Percentiles rank a stretch among this genome's conserved stretches.
Evolutionary conservation across 2,797 vertebrate genomes (phyloP).

Genomic region (Staurois parvus): DNA sequence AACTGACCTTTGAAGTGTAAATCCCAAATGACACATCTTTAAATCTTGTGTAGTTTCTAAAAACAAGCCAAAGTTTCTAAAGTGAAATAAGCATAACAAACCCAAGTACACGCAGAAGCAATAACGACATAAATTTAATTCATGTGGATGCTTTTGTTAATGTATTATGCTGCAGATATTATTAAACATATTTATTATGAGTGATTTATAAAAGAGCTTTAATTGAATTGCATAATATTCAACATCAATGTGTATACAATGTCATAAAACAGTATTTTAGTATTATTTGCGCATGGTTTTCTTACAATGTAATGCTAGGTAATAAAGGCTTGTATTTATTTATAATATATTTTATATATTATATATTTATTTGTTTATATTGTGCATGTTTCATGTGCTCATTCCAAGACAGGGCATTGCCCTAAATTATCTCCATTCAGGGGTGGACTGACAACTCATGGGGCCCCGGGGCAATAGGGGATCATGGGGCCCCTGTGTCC

Average conservation of each 20-base stretch:
- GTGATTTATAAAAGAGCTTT: background rate
- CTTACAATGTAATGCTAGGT: too few species aligned
- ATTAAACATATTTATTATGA: background rate
- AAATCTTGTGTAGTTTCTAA: constrained; percentile 12
- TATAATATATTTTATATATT: too few species aligned
- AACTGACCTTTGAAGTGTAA: constrained; percentile 56
- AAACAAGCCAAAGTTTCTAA: constrained; percentile 28
- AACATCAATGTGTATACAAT: background rate
- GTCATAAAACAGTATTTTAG: background rate
- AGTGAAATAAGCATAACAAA: constrained; percentile 39
- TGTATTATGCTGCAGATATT: background rate
- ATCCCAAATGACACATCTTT: constrained; percentile 46
- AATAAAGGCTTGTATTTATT: too few species aligned
- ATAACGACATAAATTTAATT: background rate
- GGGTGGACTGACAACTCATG: too few species aligned
- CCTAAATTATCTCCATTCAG: too few species aligned
- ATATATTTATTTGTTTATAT: too few species aligned
- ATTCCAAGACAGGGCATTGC: too few species aligned
- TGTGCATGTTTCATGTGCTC: too few species aligned
- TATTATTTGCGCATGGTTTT: too few species aligned
- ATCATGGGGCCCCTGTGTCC: too few species aligned
- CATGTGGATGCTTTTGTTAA: background rate
- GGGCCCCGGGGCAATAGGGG: too few species aligned
- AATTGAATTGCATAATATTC: background rate
- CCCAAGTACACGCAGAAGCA: constrained; percentile 37